Base-by-base conservation (phyloP, 2,113 vertebrate species). In the Otis tarda region DNA sequence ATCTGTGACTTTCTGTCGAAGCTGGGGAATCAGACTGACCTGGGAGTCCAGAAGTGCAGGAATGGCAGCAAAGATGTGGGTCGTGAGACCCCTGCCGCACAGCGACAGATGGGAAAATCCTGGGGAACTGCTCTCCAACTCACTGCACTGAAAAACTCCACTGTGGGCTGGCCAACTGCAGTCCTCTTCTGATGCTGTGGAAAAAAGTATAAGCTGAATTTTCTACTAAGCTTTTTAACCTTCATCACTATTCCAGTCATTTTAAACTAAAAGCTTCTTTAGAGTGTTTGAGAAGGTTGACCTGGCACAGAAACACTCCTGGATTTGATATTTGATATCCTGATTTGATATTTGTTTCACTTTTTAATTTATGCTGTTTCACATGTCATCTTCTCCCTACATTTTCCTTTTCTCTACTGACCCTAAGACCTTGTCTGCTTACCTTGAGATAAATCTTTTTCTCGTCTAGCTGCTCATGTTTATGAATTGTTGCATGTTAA, bases 71-170 rank as follows among this genome's bases (percentile, higher is more conserved):
- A 33, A 39, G 55, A 9, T n/a, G 50, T 50, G 35, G 7, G 1
- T 20, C 23, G 47, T 39, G 65, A 63, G 20, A 37, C 21, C 31
- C 27, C 41, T 12, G 4, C 31, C 0, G 1, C 47, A 6, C 0
- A 2, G 15, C 5, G 37, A 33, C 5, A 10, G 50, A 9, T 6
- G 24, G n/a, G 24, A 17, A 57, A 35, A 74, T 56, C 35, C 35
- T 18, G n/a, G 57, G n/a, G 30, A 90, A 28, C 14, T 14, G 50
- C 30, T 19, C 35, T 55, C 35, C 4, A 2, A 39, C 17, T 17
- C 2, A 0, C 20, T 68, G 52, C 5, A 9, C 43, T 57, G 6
- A 50, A 47, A 71, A 24, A 6, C 20, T 30, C 1, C 0, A 0
- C 7, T 75, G 19, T 23, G 52, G 4, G n/a, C 70, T 45, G 12